Evolutionary conservation across 1,140 invertebrate genomes (phyloP).

Genomic region (Eurosta solidaginis): DNA sequence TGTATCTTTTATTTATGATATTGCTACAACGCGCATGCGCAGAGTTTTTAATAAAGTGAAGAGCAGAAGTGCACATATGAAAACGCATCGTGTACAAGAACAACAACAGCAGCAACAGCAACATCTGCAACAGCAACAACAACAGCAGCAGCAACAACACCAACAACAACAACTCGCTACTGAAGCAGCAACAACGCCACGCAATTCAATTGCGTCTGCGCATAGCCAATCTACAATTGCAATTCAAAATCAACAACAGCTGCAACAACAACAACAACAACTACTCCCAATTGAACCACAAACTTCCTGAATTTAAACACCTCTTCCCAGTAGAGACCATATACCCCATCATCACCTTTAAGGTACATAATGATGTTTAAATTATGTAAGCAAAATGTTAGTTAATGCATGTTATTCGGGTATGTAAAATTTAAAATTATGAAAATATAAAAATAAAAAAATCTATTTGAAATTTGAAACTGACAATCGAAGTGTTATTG

Average conservation of each 20-base stretch:
- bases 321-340: background rate
- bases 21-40: constrained; percentile 41
- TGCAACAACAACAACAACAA: constrained; percentile 32
- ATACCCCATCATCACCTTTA: background rate
- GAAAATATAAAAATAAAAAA: background rate
- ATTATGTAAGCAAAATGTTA: constrained; percentile 45
- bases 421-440: background rate
- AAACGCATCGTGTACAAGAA: constrained; percentile 87
- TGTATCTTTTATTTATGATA: background rate
- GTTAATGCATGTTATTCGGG: constrained; percentile 43
- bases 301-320: constrained; percentile 4
- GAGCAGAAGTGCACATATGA: constrained; percentile 98
- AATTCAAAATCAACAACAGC: constrained; percentile 5
- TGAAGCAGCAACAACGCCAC: background rate
- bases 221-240: background rate
- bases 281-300: background rate
- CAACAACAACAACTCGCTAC: constrained; percentile 21
- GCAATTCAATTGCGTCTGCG: background rate
- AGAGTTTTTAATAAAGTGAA: constrained; percentile 97
- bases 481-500: constrained; percentile 35
- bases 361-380: constrained; percentile 16
- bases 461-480: constrained; percentile 19
- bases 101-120: constrained; percentile 57
- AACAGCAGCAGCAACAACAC: constrained; percentile 25
- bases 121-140: constrained; percentile 33